Conservation (phyloP, 2,888 invertebrate species). For the Lepeophtheirus nordmannii region DNA sequence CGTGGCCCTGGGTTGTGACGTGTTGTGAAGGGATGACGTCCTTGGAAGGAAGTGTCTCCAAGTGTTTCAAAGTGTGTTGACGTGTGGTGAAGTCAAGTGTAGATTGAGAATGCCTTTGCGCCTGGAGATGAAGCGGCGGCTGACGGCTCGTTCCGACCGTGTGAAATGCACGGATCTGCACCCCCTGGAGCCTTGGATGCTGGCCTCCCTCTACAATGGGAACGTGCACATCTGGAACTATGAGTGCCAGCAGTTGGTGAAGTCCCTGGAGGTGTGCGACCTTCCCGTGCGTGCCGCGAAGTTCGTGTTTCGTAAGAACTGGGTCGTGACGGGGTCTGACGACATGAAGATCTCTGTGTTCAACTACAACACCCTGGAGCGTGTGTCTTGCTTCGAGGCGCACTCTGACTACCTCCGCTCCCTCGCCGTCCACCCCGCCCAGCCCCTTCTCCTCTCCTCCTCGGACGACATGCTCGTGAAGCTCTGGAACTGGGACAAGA, state of each 20-base stretch:
- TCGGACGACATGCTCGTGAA: slow-evolving; percentile 95
- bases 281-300: slow-evolving; percentile 87
- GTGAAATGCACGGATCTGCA: slow-evolving; percentile 97
- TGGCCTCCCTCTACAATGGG: slow-evolving; percentile 94
- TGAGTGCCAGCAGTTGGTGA: slow-evolving; percentile 77
- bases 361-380: slow-evolving; percentile 95
- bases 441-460: slow-evolving; percentile 80
- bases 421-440: slow-evolving; percentile 91
- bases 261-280: slow-evolving; percentile 83
- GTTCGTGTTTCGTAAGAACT: slow-evolving; percentile 93
- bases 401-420: slow-evolving; percentile 95
- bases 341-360: slow-evolving; percentile 84
- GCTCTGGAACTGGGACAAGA: slow-evolving; percentile 99
- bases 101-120: slow-evolving; percentile 63
- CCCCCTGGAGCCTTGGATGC: slow-evolving; percentile 95
- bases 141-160: slow-evolving; percentile 92
- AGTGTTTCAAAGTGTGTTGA: too few relatives aligned
- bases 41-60: too few relatives aligned
- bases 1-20: too few relatives aligned
- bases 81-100: too few relatives aligned
- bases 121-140: slow-evolving; percentile 91
- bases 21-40: too few relatives aligned
- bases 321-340: slow-evolving; percentile 95
- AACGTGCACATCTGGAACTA: slow-evolving; percentile 99
- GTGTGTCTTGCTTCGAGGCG: slow-evolving; percentile 89